Conservation (phyloP, 1,140 invertebrate genomes). For the Caenorhabditis brenneri region DNA sequence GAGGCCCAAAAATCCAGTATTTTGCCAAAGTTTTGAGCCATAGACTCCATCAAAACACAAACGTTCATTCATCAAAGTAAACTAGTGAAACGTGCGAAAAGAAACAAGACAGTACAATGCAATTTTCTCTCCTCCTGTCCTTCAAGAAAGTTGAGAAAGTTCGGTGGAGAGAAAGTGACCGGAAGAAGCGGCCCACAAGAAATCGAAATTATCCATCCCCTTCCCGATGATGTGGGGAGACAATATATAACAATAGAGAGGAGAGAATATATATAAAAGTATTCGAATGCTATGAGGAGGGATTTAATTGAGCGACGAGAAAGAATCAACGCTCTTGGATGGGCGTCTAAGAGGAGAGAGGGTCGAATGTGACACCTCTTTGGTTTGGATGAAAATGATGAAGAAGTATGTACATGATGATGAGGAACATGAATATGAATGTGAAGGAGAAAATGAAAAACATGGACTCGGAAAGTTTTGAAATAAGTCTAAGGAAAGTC, state of each 20-base stretch:
- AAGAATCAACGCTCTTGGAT: too few relatives aligned
- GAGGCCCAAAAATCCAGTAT: background rate
- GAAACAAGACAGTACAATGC: background rate
- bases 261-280: too few relatives aligned
- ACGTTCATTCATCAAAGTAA: background rate
- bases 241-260: conserved; percentile 25
- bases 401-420: background rate
- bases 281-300: background rate
- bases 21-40: background rate
- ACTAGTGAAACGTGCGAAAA: background rate
- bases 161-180: conserved; percentile 16
- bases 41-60: background rate
- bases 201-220: conserved; percentile 23
- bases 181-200: conserved; percentile 2
- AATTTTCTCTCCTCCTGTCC: background rate
- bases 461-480: background rate
- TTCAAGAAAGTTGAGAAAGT: conserved; percentile 13
- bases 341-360: too few relatives aligned
- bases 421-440: background rate
- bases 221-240: background rate
- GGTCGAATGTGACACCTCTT: conserved; percentile 23
- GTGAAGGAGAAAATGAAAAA: background rate
- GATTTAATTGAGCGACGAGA: conserved; percentile 33
- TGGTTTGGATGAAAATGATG: background rate
- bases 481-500: too few relatives aligned